Evolutionary conservation across 2,113 vertebrate species (phyloP), one percentile per base, ranked within the genome.

Genomic region (Halcyon malimbica): DNA sequence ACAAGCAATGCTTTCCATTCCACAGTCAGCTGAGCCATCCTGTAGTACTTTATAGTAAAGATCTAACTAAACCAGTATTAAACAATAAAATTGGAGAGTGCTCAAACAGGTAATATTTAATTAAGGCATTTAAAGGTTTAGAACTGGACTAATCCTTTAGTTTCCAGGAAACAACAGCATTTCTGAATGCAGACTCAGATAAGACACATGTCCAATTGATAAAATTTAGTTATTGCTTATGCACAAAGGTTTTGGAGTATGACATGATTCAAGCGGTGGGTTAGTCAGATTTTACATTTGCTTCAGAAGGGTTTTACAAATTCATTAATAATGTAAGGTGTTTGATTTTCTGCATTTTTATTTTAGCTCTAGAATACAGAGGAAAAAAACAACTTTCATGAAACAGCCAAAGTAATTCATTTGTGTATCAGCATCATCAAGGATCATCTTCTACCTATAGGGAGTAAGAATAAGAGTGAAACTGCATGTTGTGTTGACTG

Each of bases 391-490:
- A 51, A 71, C 74, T 92, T 75, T 44, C 42, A 39, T 31, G 33
- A 87, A 91, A 91, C 42, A 87, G 69, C 54, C 77, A 16, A 44
- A 60, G 54, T 54, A 59, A 86, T 90, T 81, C 4, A 53, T 54
- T 71, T 70, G 23, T 51, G 3, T 21, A 35, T 62, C 79, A 69
- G 77, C 86, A 92, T 65, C 92, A 87, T 42, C 87, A 87, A 75
- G 46, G 85, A 83, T 78, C 57, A 41, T 94, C 94, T 71, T 94
- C 68, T 48, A 74, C 80, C 97, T 97, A 57, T 33, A 95, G 85
- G 63, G 37, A 90, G 59, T 28, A 90, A 95, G 59, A 89, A 70
- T 11, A 94, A 62, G 33, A 90, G 35, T 67, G n/a, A 93, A 94
- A 94, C 11, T 60, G 13, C 67, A 77, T 62, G 25, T 1, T 0